phyloP scores from a whole-genome alignment of 2,113 vertebrate genomes.

The Bos taurus region ARS-UCD2.0 NC_037347.1:25855501-25856000 shows the following conservation, averaged over 20 bases:
- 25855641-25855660: not conserved
- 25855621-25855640: not conserved
- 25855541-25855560: not conserved
- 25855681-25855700: not conserved
- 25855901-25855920: not conserved
- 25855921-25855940: not conserved
- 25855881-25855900: not conserved
- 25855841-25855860: not conserved
- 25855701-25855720: not conserved
- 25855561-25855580: slow-evolving; percentile 48
- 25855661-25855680: not conserved
- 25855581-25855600: not conserved
- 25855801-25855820: not conserved
- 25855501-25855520: slow-evolving; percentile 33
- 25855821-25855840: not conserved
- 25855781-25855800: not conserved
- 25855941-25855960: not conserved
- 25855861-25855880: not conserved
- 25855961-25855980: not conserved
- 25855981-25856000: not conserved
- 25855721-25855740: not conserved
- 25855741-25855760: not conserved
- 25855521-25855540: slow-evolving; percentile 17
- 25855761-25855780: not conserved
- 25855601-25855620: not conserved